Base-by-base conservation (phyloP, 1,140 invertebrate genomes). In the Lepidurus packardi region DNA sequence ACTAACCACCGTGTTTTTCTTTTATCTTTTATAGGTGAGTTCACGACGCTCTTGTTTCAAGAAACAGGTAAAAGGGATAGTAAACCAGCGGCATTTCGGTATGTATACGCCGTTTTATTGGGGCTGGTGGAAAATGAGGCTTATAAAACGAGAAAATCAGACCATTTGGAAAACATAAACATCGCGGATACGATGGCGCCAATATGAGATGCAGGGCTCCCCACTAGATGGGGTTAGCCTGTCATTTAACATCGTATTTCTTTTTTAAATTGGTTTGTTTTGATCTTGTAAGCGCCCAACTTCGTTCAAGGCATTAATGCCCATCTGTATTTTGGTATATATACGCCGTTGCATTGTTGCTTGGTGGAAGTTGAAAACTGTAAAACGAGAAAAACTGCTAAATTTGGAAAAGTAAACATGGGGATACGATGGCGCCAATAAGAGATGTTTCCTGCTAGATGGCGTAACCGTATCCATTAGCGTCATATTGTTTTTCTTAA, bases 1-100 rank as follows among this genome's bases (percentile, higher is more conserved):
- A 65, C 53, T 65, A 65, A 65, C 74, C 34, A 11, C 0, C 74
- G 44, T 42, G 13, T 75, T 7, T 78, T 75, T 74, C 24, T 74
- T 47, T 53, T 77, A 8, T 78, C 73, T 47, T 65, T 78, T 47
- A 34, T 45, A 78, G 78, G 78, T 78, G 78, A 78, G 78, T 78
- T 73, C 73, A 34, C 73, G 78, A 78, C 25, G 41, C 21, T 44
- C 34, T 43, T 78, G 78, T 74, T 78, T 73, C 42, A 78, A 78
- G 73, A 73, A 45, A 16, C 78, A 78, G 78, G 78, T 78, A 78
- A 43, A 65, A 65, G 25, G 34, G 77, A 43, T 21, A 21, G 11
- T 75, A 73, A 24, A 24, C 16, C 16, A 0, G 16, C 3, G 65
- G 3, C 65, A 73, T 24, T n/a, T 73, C 53, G 53, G 53, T 65